phyloP scores from a whole-genome alignment of 2,797 vertebrate genomes.

The Allochrocebus solatus region DNA sequence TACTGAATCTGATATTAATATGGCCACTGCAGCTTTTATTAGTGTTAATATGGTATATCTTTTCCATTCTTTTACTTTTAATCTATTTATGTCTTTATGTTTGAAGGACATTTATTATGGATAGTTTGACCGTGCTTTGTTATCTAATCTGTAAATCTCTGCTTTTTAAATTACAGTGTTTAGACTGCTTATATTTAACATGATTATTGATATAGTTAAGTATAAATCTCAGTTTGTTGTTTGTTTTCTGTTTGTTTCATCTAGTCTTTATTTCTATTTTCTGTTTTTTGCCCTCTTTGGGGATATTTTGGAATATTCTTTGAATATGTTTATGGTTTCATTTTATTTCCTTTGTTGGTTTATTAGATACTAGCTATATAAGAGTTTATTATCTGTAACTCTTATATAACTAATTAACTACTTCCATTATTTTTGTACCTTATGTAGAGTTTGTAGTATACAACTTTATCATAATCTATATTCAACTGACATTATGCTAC shows the following conservation, averaged over 20 bases:
- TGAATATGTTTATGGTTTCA: neutral
- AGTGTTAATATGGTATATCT: neutral
- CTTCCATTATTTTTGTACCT: neutral
- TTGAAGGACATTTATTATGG: neutral
- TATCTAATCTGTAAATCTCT: neutral
- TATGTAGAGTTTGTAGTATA: neutral
- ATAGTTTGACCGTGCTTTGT: neutral
- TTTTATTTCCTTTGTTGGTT: conserved; percentile 21
- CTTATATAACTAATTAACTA: neutral
- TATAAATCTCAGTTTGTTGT: conserved; percentile 5
- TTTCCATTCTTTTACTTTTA: neutral
- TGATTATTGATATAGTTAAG: neutral
- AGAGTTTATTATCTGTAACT: neutral
- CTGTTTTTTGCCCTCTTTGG: neutral
- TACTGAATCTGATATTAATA: neutral
- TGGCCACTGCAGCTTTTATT: neutral
- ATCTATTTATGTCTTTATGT: neutral
- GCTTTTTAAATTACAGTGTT: neutral
- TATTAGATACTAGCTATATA: neutral
- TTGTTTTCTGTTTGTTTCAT: neutral
- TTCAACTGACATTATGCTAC: neutral
- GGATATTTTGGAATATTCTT: neutral
- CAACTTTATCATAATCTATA: neutral
- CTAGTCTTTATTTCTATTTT: neutral
- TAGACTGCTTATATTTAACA: neutral